Percentiles rank a stretch among this genome's conserved stretches.
phyloP scores from a whole-genome alignment of 2,888 invertebrate genomes.

The Apocheima hispidaria region DNA sequence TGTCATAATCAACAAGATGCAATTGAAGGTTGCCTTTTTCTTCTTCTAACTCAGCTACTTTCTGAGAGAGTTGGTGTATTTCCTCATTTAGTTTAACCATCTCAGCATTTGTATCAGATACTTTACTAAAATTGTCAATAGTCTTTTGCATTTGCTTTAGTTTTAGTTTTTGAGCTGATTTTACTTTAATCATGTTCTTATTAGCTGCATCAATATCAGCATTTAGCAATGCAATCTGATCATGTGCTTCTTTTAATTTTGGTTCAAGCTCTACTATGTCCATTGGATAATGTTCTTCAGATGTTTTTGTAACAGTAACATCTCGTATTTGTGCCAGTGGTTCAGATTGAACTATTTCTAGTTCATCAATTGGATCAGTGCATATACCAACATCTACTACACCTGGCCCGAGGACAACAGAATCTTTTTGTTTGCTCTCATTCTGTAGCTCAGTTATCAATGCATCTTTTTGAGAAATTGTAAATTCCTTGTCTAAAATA shows the following conservation, averaged over 20 bases:
- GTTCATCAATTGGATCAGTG: conserved; percentile 53
- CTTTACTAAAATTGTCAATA: conserved; percentile 88
- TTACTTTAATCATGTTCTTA: conserved; percentile 91
- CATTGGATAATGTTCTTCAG: conserved; percentile 39
- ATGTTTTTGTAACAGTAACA: conserved; percentile 39
- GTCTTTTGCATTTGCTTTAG: conserved; percentile 92
- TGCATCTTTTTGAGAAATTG: conserved; percentile 76
- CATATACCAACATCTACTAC: conserved; percentile 60
- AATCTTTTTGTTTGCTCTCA: conserved; percentile 42
- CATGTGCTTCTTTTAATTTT: conserved; percentile 75
- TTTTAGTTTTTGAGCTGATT: conserved; percentile 90
- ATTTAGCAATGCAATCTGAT: conserved; percentile 85
- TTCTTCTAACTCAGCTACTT: conserved; percentile 94
- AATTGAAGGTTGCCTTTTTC: conserved; percentile 96
- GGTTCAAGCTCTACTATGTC: conserved; percentile 67
- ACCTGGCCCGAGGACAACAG: conserved; percentile 45
- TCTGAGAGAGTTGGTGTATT: conserved; percentile 88
- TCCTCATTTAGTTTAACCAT: conserved; percentile 88
- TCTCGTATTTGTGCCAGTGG: conserved; percentile 27
- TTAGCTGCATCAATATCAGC: conserved; percentile 91
- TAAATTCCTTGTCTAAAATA: conserved; percentile 77
- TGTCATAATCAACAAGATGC: conserved; percentile 93
- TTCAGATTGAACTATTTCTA: conserved; percentile 34
- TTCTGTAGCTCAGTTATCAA: conserved; percentile 70
- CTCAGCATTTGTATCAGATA: conserved; percentile 89